These are phyloP conservation scores for Polymixis lichenea DNA, from an alignment of 2,888 invertebrate species.

Conservation along the genomic window DNA sequence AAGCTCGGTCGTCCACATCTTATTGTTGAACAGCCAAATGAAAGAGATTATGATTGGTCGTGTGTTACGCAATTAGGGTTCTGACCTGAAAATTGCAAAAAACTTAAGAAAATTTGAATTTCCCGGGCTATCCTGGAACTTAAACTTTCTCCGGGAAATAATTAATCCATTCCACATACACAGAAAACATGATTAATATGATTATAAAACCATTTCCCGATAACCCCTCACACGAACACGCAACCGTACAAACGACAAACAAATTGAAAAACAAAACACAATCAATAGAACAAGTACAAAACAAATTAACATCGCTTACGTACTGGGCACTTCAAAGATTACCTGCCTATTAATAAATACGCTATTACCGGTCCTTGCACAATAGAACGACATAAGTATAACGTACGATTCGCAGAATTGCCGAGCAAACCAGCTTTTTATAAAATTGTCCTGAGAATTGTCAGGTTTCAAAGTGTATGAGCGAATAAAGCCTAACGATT, in stretches of 20 bases:
- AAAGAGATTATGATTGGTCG: no score
- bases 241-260: constrained; percentile 21
- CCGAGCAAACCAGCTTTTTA: constrained; percentile 40
- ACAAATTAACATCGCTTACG: constrained; percentile 42
- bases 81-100: no score
- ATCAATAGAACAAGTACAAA: constrained; percentile 37
- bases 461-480: constrained; percentile 72
- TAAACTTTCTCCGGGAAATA: background rate
- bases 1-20: no score
- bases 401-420: constrained; percentile 65
- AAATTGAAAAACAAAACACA: constrained; percentile 42
- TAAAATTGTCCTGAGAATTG: constrained; percentile 73
- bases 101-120: no score
- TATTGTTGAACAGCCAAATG: no score
- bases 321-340: constrained; percentile 48
- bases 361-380: constrained; percentile 17
- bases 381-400: constrained; percentile 30
- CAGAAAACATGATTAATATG: constrained; percentile 2
- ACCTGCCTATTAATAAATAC: constrained; percentile 44
- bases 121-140: no score
- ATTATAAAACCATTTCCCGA: constrained; percentile 1
- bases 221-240: constrained; percentile 8
- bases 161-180: background rate
- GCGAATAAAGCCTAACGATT: constrained; percentile 74
- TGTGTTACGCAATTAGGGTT: no score